Conservation (phyloP, 92 coral and sea anemone genomes). For the Zoanthus gigantus region DNA sequence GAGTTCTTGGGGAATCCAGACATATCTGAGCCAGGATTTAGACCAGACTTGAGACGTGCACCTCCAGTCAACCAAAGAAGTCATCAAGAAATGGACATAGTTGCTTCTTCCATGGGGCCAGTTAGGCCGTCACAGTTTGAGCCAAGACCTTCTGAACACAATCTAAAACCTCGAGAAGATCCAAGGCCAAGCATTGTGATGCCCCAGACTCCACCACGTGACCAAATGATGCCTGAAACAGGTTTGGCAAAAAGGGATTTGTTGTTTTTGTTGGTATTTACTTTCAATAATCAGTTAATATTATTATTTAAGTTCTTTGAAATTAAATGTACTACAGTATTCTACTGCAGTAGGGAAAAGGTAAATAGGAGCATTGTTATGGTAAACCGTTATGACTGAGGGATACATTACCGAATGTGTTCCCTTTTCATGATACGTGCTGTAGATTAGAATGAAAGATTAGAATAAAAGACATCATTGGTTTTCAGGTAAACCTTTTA, state of each 20-base stretch:
- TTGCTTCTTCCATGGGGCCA: conserved; percentile 24
- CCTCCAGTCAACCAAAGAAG: conserved; percentile 61
- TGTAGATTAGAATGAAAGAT: background rate
- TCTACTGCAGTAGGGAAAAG: no score
- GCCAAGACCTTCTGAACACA: conserved; percentile 15
- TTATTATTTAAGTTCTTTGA: background rate
- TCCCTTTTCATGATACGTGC: background rate
- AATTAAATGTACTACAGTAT: no score
- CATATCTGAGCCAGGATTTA: conserved; percentile 16
- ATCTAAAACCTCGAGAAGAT: background rate
- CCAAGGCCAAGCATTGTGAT: conserved; percentile 8
- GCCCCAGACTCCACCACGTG: conserved; percentile 54
- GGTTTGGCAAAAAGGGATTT: background rate
- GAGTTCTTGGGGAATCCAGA: conserved; percentile 26
- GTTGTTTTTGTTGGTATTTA: background rate
- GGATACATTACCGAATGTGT: no score
- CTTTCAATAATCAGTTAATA: background rate
- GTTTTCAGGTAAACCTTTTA: conserved; percentile 56
- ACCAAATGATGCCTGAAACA: background rate
- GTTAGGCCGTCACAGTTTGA: conserved; percentile 20
- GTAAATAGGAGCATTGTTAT: no score
- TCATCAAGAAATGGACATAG: conserved; percentile 13
- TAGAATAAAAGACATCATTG: background rate
- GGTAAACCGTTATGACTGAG: no score
- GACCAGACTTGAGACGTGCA: conserved; percentile 49